Evolutionary conservation across 92 coral and sea anemone genomes (phyloP), one percentile per base, ranked within the genome.

Genomic region (Micromussa lordhowensis): DNA sequence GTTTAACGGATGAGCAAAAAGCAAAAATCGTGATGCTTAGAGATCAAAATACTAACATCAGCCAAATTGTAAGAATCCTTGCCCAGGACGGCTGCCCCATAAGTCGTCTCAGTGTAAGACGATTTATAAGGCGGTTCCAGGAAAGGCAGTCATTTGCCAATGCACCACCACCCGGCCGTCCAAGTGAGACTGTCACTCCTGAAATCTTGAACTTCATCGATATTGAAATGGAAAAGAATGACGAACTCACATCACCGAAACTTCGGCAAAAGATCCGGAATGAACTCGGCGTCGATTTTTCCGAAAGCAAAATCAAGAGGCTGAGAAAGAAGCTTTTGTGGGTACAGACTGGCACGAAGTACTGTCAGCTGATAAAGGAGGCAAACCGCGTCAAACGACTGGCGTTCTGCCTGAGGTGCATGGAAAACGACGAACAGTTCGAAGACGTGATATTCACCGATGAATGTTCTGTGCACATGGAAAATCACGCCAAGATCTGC

Each of bases 401-500:
- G 66, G 91, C 48, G 79, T 91, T 91, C 83, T 75, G 90, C 81
- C 85, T 30, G 78, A 71, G 87, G 69, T 88, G 90, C 53, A 53
- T 51, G 66, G 40, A 85, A 68, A 57, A 80, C 75, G 68, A 77
- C 4, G 88, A 91, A 71, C 80, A 68, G 74, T 88, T 93, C 75
- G 90, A 81, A 28, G 76, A 90, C 77, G 93, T 87, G 3, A 91
- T 90, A 48, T 93, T 93, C 83, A 91, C 92, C 9, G 92, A 93
- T 78, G 91, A 93, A 76, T 88, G 88, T 55, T 83, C 86, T 34
- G 88, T 93, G 40, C 86, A 87, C 88, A 77, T 91, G 75, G 90
- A 90, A 57, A 77, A 11, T 89, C n/a, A 87, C 68, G 80, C 69
- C 0, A 87, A 90, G 71, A 18, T 93, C 34, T 73, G 87, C 64